Base-by-base conservation (phyloP, 2,797 vertebrate genomes). In the Labroides dimidiatus region DNA sequence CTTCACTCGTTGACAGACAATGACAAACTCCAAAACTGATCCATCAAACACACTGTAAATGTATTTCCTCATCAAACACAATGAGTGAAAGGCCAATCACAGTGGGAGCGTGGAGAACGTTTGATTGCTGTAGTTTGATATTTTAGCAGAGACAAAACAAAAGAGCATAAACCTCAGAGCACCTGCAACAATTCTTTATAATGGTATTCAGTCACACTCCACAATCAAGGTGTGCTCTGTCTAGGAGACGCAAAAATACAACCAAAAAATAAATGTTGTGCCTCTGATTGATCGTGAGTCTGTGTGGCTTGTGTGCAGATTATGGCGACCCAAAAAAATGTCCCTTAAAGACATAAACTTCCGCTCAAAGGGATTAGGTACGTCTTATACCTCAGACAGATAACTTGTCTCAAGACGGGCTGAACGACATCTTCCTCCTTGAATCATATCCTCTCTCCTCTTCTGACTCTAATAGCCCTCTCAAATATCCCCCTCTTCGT, bases 91-190 rank as follows among this genome's bases (percentile, higher is more conserved):
- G 67, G 62, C 61, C 47, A 81, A 67, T 85, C 79, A 64, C 82
- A 68, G 51, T 69, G 52, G 68, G 75, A 79, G 41, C 0, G 0
- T 23, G 11, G 48, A 64, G 49, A 72, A 68, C 51, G 21, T 75
- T 45, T 79, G 78, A 85, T 82, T 82, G 62, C 64, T 69, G 21
- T 66, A 67, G 69, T 76, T 61, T 78, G 67, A n/a, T 75, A 72
- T 71, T 83, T 75, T 77, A 63, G 33, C 52, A 73, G 65, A 71
- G 36, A 19, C 19, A 58, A 68, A 69, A 53, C 2, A 20, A 63
- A 78, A 72, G 76, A 43, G 54, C 45, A 39, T 49, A 70, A 23
- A 62, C 71, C 55, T 62, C 41, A 64, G 33, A 75, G 50, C 27
- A 51, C 23, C 20, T 12, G 10, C 15, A 47, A 64, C n/a, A 79